These are phyloP conservation scores for Pseudomyrmex cubaensis DNA, from an alignment of 1,140 invertebrate species.

Conservation along the genomic window DNA sequence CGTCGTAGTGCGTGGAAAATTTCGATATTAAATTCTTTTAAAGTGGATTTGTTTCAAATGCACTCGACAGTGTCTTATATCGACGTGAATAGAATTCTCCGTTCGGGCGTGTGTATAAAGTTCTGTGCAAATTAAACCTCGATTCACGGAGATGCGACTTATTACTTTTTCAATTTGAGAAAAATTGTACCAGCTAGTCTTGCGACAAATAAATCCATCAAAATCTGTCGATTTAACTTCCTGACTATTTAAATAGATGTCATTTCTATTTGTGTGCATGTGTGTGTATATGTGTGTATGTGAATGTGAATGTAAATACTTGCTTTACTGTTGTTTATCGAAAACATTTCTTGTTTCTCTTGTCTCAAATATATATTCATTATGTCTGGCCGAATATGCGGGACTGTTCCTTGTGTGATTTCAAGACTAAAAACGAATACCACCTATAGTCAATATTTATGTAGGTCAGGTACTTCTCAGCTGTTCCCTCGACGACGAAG, in stretches of 20 bases:
- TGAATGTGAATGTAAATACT: too few relatives aligned
- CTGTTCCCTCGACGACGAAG: neutral
- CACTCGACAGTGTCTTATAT: neutral
- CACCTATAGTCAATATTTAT: slow-evolving; percentile 46
- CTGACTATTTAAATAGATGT: slow-evolving; percentile 8
- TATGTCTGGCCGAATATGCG: slow-evolving; percentile 12
- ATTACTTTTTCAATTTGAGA: neutral
- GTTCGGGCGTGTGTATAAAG: neutral
- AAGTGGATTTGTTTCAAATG: neutral
- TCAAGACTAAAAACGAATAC: slow-evolving; percentile 25
- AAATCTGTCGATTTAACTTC: slow-evolving; percentile 7
- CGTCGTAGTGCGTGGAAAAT: neutral
- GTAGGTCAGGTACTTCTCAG: slow-evolving; percentile 35
- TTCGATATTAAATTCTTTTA: slow-evolving; percentile 2
- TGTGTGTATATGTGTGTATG: neutral
- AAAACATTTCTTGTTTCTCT: neutral
- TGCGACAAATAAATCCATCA: neutral
- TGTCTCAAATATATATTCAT: neutral
- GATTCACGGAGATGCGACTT: neutral
- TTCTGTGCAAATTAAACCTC: slow-evolving; percentile 14
- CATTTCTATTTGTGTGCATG: neutral
- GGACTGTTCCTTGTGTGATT: slow-evolving; percentile 34
- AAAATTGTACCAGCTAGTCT: neutral
- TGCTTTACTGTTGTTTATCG: neutral
- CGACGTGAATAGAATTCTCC: neutral